Conservation (phyloP, 2,113 vertebrate genomes). For the Dasyprocta punctata region DNA sequence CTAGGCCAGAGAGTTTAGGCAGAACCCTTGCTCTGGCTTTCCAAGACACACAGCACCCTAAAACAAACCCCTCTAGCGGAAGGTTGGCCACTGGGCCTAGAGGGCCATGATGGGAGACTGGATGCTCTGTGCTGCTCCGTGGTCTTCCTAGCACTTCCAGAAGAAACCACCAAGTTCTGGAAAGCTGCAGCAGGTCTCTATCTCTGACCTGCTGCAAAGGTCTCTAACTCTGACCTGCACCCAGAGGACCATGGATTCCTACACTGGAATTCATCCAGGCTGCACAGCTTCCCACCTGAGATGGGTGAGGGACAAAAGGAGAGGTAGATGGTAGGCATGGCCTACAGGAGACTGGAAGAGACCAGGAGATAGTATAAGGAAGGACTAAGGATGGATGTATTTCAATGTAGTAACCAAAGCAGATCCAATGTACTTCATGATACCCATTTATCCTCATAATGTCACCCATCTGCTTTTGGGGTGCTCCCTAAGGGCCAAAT, state of each 20-base stretch:
- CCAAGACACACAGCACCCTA: not conserved
- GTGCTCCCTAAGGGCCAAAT: not conserved
- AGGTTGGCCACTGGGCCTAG: not conserved
- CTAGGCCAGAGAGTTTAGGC: not conserved
- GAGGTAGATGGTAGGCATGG: not conserved
- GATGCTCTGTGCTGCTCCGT: not conserved
- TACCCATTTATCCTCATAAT: not conserved
- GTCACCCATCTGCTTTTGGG: not conserved
- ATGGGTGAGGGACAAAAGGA: not conserved
- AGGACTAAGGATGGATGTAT: not conserved
- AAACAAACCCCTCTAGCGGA: not conserved
- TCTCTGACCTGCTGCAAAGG: not conserved
- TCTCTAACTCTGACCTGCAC: not conserved
- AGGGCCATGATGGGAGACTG: not conserved
- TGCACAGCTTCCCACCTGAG: not conserved
- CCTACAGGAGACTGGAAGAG: not conserved
- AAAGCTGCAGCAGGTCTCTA: not conserved
- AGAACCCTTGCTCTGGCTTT: not conserved
- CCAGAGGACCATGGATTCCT: not conserved
- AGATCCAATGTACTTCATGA: not conserved
- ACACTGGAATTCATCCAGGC: not conserved
- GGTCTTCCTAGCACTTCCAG: not conserved
- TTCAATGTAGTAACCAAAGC: not conserved
- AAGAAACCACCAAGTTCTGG: not conserved
- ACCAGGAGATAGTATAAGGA: not conserved